Percentiles rank a stretch among this genome's conserved stretches.
Evolutionary conservation across 2,113 vertebrate species (phyloP).

Genomic region (Corynorhinus townsendii): DNA sequence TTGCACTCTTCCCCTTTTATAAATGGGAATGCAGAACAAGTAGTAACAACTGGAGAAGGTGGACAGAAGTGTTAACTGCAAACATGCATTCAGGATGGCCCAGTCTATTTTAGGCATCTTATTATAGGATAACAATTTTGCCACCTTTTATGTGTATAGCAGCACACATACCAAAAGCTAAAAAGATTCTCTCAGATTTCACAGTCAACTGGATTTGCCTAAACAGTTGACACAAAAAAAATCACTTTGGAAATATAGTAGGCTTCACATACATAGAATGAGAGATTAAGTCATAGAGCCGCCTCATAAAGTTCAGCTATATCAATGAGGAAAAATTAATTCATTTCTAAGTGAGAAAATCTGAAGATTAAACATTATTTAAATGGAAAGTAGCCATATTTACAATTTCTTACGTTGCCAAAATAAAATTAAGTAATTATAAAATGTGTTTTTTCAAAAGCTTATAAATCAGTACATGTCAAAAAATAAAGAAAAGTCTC

Average conservation of each 20-base stretch:
- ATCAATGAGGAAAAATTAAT: neutral
- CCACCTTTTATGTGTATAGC: neutral
- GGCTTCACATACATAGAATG: neutral
- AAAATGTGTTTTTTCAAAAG: constrained; percentile 10
- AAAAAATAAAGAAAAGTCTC: neutral
- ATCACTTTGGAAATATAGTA: neutral
- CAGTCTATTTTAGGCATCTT: neutral
- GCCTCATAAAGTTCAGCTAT: neutral
- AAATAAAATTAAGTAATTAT: neutral
- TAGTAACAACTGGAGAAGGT: neutral
- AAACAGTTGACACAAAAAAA: constrained; percentile 15
- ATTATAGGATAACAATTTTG: neutral
- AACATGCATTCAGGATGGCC: neutral
- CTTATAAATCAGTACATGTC: neutral
- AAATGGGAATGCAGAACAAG: neutral
- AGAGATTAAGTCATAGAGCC: constrained; percentile 1
- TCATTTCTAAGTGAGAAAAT: constrained; percentile 19
- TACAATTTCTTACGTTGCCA: neutral
- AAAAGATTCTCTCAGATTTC: constrained; percentile 30
- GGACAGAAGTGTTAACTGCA: neutral
- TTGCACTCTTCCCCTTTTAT: neutral
- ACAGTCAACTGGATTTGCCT: constrained; percentile 29
- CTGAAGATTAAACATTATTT: neutral
- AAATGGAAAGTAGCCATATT: neutral
- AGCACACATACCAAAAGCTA: constrained; percentile 18